Evolutionary conservation across 2,888 invertebrate species (phyloP).

Genomic region (Acronicta alni): DNA sequence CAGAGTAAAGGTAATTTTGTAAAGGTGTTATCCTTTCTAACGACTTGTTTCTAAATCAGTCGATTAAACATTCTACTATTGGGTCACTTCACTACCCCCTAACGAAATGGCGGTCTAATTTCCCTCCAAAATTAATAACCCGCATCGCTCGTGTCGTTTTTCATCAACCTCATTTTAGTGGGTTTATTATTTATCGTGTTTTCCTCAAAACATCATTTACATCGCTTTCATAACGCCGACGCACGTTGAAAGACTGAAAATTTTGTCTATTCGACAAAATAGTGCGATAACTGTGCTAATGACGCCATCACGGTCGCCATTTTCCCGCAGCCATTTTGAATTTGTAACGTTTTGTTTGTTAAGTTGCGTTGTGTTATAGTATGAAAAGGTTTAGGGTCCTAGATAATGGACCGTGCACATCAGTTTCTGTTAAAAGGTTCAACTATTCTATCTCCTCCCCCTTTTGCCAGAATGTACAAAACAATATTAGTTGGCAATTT

Average conservation of each 20-base stretch:
- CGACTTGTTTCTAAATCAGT: conserved; percentile 42
- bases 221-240: conserved; percentile 82
- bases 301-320: conserved; percentile 80
- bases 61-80: conserved; percentile 60
- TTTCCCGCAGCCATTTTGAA: conserved; percentile 78
- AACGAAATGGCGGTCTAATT: conserved; percentile 78
- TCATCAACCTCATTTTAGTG: conserved; percentile 81
- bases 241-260: conserved; percentile 85
- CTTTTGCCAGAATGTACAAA: conserved; percentile 23
- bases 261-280: conserved; percentile 88
- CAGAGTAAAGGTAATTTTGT: conserved; percentile 17
- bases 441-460: conserved; percentile 24
- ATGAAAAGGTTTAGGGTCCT: conserved; percentile 71
- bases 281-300: conserved; percentile 87
- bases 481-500: conserved; percentile 29
- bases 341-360: conserved; percentile 81
- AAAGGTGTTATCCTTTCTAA: conserved; percentile 26
- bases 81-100: conserved; percentile 64
- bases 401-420: conserved; percentile 60
- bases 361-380: conserved; percentile 65
- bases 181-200: conserved; percentile 84
- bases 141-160: conserved; percentile 80
- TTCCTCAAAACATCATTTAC: conserved; percentile 83
- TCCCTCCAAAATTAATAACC: conserved; percentile 80
- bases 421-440: conserved; percentile 65